Evolutionary conservation across 2,797 vertebrate species (phyloP).

Genomic region (Gambusia yucatana): DNA sequence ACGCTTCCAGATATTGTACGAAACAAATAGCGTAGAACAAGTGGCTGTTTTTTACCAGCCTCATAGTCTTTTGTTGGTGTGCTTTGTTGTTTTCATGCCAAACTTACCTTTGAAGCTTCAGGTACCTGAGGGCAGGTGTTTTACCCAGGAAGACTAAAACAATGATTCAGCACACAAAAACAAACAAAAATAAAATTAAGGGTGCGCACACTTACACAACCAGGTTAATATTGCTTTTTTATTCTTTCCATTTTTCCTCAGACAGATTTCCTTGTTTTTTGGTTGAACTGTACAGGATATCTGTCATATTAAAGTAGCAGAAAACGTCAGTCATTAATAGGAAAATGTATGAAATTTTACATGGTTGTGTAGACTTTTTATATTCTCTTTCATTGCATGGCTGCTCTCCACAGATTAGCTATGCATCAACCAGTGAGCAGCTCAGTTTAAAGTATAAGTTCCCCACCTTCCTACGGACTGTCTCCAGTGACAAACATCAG

Average conservation of each 20-base stretch:
- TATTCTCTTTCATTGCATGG: neutral
- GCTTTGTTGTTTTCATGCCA: neutral
- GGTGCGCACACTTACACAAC: neutral
- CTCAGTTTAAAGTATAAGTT: conserved; percentile 68
- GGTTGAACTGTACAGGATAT: neutral
- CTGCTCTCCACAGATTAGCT: conserved; percentile 61
- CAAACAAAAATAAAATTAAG: neutral
- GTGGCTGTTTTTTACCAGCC: too few species aligned
- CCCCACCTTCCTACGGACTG: conserved; percentile 65
- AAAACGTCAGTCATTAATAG: neutral
- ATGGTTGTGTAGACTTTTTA: neutral
- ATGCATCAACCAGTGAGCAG: conserved; percentile 51
- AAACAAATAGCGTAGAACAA: too few species aligned
- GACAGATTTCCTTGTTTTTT: neutral
- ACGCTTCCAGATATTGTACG: too few species aligned
- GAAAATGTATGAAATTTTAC: neutral
- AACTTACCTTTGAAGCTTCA: neutral
- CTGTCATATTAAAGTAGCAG: neutral
- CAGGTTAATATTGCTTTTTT: neutral
- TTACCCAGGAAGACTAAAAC: neutral
- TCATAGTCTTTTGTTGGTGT: neutral
- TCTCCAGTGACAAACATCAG: conserved; percentile 61
- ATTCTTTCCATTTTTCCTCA: neutral
- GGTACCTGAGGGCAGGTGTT: neutral
- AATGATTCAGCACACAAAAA: too few species aligned